A percentile compares a stretch with the other conserved stretches of the same genome.
Conservation (phyloP, 2,113 vertebrate species). For the Phyllopteryx taeniolatus region DNA sequence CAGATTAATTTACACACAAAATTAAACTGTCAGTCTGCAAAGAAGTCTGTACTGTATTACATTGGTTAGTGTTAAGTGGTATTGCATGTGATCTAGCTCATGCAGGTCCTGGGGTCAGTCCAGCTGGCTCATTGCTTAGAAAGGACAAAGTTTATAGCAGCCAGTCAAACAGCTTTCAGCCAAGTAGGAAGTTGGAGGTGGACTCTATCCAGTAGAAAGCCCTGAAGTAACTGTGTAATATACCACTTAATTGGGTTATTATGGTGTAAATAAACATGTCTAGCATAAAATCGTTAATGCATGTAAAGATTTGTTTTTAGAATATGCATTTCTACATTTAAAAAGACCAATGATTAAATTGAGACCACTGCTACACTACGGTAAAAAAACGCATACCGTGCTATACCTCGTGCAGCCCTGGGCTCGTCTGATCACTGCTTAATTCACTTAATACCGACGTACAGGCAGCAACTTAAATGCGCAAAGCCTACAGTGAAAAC, state of each 20-base stretch:
- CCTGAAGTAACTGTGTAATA: background rate
- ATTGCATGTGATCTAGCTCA: background rate
- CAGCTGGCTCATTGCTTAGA: background rate
- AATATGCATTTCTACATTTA: background rate
- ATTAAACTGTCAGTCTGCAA: too few species aligned
- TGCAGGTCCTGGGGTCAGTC: conserved; percentile 3
- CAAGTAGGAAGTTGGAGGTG: background rate
- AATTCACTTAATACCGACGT: too few species aligned
- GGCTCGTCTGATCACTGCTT: too few species aligned
- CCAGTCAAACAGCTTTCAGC: background rate
- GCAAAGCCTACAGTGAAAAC: too few species aligned
- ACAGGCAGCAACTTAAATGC: too few species aligned
- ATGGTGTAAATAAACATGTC: background rate
- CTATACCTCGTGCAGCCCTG: too few species aligned
- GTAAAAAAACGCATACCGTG: too few species aligned
- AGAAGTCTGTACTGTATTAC: background rate
- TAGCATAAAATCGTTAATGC: background rate
- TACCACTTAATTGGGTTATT: background rate
- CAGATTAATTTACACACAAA: too few species aligned
- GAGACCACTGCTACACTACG: too few species aligned
- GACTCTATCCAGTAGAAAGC: background rate
- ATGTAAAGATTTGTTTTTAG: background rate
- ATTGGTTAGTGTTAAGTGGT: background rate
- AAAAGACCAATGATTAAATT: background rate
- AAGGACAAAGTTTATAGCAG: background rate